phyloP scores from a whole-genome alignment of 2,113 vertebrate genomes.

The Calcarius ornatus region DNA sequence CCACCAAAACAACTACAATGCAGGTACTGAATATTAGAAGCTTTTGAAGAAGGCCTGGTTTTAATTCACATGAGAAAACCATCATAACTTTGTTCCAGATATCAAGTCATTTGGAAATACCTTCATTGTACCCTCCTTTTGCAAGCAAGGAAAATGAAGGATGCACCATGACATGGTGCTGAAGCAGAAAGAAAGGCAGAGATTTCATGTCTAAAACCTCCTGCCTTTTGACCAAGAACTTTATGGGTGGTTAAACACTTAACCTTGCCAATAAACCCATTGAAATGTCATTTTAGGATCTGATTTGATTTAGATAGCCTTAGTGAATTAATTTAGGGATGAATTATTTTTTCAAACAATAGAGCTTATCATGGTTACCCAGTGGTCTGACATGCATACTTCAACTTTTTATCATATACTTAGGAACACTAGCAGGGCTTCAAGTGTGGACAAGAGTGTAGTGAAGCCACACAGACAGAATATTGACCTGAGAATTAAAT shows the following conservation, averaged over 20 bases:
- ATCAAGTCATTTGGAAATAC: neutral
- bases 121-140: neutral
- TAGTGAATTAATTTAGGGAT: neutral
- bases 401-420: neutral
- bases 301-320: neutral
- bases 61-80: neutral
- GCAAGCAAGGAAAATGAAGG: neutral
- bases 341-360: neutral
- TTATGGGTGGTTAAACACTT: neutral
- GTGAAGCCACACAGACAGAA: neutral
- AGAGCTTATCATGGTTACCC: neutral
- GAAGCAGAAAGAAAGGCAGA: neutral
- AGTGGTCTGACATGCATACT: neutral
- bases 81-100: neutral
- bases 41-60: neutral
- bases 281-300: neutral
- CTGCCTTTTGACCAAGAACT: neutral
- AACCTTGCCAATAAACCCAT: neutral
- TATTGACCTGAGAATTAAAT: neutral
- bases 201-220: neutral
- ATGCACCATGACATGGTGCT: neutral
- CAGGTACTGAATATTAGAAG: neutral
- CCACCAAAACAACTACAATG: neutral
- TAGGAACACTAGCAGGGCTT: neutral
- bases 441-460: neutral